Evolutionary conservation across 1,140 invertebrate species (phyloP).

Genomic region (Nasonia longicornis): DNA sequence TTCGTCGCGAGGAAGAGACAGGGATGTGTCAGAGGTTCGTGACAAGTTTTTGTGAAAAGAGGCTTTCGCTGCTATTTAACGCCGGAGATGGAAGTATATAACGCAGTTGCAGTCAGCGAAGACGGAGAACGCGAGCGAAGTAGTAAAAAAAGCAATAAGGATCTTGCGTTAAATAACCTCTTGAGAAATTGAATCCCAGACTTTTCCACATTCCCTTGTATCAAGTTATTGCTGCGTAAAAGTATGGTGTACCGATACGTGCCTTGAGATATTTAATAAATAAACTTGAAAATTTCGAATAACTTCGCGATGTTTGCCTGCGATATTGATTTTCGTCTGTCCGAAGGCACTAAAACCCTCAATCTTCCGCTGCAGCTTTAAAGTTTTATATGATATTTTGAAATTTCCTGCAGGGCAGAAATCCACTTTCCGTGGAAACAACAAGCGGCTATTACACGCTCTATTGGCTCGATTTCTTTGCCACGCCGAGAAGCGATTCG

Average conservation of each 20-base stretch:
- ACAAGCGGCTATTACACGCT: slow-evolving; percentile 28
- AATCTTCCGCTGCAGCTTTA: not conserved
- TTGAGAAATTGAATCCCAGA: slow-evolving; percentile 47
- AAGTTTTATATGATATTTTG: slow-evolving; percentile 13
- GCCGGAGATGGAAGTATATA: slow-evolving; percentile 35
- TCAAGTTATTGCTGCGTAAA: not conserved
- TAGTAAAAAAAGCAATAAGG: slow-evolving; percentile 47
- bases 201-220: not conserved
- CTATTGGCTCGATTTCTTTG: slow-evolving; percentile 28
- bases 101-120: slow-evolving; percentile 43
- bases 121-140: slow-evolving; percentile 28
- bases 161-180: slow-evolving; percentile 48
- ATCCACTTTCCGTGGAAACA: slow-evolving; percentile 9
- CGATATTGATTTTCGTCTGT: too few species aligned
- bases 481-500: not conserved
- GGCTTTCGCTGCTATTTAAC: not conserved
- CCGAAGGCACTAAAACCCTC: not conserved
- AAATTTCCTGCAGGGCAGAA: slow-evolving; percentile 10
- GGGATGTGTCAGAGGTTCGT: not conserved
- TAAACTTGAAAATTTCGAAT: not conserved
- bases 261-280: too few species aligned
- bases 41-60: slow-evolving; percentile 16
- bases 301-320: not conserved
- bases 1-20: not conserved
- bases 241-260: not conserved